phyloP scores from a whole-genome alignment of 1,140 invertebrate species.

The Lordiphosa clarofinis region DNA sequence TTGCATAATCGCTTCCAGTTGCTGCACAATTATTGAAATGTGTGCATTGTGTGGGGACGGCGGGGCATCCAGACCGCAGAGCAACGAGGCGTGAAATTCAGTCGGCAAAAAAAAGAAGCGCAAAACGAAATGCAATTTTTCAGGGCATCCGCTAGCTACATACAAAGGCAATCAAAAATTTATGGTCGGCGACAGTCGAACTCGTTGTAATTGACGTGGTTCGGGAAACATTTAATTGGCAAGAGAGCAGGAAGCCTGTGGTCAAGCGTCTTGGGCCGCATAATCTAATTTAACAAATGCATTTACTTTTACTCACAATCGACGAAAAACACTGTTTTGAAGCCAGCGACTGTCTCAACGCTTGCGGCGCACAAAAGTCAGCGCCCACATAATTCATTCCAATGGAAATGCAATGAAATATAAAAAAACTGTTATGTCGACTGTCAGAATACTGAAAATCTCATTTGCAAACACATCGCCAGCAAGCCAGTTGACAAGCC shows the following conservation, averaged over 20 bases:
- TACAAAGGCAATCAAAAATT: conserved; percentile 60
- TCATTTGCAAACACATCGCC: conserved; percentile 53
- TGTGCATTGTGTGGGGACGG: conserved; percentile 33
- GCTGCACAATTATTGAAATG: conserved; percentile 78
- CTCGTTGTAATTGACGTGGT: conserved; percentile 23
- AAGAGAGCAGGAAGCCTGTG: conserved; percentile 1
- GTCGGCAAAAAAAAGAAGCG: conserved; percentile 39
- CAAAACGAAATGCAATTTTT: conserved; percentile 62
- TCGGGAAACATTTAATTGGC: conserved; percentile 52
- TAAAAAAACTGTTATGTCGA: conserved; percentile 47
- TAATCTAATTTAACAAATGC: conserved; percentile 47
- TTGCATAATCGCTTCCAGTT: conserved; percentile 77
- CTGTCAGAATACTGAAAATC: conserved; percentile 64
- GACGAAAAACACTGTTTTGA: conserved; percentile 28
- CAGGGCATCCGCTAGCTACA: conserved; percentile 29
- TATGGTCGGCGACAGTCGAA: conserved; percentile 47
- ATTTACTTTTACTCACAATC: conserved; percentile 22
- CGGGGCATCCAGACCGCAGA: conserved; percentile 19
- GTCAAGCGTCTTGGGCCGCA: conserved; percentile 13
- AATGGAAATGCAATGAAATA: conserved; percentile 18
- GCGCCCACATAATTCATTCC: conserved; percentile 4
- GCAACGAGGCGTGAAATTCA: conserved; percentile 74
- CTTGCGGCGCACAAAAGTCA: conserved; percentile 12
- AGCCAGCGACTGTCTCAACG: conserved; percentile 11
- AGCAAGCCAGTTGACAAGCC: conserved; percentile 40